Percentiles rank a stretch among this genome's conserved stretches.
These are phyloP conservation scores for Eilema griseolum DNA, from an alignment of 2,888 invertebrate species.

Conservation along the genomic window DNA sequence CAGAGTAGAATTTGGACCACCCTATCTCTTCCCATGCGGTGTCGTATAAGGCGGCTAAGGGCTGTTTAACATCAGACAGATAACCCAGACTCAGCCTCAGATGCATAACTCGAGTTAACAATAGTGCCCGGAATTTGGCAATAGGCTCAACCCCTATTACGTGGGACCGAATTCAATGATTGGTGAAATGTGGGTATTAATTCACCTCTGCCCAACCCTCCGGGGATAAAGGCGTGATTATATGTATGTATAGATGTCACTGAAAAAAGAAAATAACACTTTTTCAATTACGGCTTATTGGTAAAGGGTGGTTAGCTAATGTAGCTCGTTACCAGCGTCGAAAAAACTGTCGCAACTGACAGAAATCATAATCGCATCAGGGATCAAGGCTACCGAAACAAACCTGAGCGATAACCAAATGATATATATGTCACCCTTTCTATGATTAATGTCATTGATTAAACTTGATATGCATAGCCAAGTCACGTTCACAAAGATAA, in stretches of 20 bases:
- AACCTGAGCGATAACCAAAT: slow-evolving; percentile 9
- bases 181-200: no score
- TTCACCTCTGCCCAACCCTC: no score
- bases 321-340: neutral
- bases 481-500: slow-evolving; percentile 21
- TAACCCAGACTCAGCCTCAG: no score
- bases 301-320: neutral
- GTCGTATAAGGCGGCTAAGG: no score
- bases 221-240: no score
- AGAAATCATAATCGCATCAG: slow-evolving; percentile 8
- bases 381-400: slow-evolving; percentile 14
- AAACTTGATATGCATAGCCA: slow-evolving; percentile 14
- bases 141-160: no score
- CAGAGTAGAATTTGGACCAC: no score
- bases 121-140: no score
- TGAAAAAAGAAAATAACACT: neutral
- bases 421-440: slow-evolving; percentile 13
- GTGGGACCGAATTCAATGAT: no score
- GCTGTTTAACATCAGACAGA: no score
- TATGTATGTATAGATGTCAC: neutral
- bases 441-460: slow-evolving; percentile 23
- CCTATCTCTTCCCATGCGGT: no score
- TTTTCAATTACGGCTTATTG: neutral
- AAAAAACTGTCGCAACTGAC: slow-evolving; percentile 8
- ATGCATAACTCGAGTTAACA: no score